Percentiles rank a stretch among this genome's conserved stretches.
phyloP scores from a whole-genome alignment of 1,140 invertebrate species.

The Heliothis virescens region DNA sequence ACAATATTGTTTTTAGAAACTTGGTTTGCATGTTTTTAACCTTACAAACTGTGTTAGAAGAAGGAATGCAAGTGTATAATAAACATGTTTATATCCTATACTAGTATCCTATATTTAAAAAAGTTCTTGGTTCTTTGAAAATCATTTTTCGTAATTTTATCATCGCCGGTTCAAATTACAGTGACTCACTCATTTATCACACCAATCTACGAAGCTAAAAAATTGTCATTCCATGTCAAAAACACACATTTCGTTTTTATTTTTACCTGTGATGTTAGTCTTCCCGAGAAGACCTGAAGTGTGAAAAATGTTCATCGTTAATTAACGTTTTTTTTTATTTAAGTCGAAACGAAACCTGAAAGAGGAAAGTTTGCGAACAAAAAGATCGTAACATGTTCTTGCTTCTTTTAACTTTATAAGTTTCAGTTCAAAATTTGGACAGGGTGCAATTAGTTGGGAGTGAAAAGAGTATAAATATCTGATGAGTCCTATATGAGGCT shows the following conservation, averaged over 20 bases:
- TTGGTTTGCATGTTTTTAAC: neutral
- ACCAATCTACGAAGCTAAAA: conserved; percentile 52
- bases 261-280: conserved; percentile 87
- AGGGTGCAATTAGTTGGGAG: conserved; percentile 76
- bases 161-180: too few relatives aligned
- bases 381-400: conserved; percentile 71
- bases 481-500: conserved; percentile 28
- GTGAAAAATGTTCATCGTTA: conserved; percentile 85
- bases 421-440: conserved; percentile 77
- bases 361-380: conserved; percentile 82
- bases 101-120: too few relatives aligned
- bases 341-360: conserved; percentile 79
- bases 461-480: conserved; percentile 69
- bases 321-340: conserved; percentile 77
- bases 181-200: conserved; percentile 55
- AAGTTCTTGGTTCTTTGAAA: too few relatives aligned
- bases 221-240: conserved; percentile 53
- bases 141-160: too few relatives aligned
- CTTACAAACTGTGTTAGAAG: too few relatives aligned
- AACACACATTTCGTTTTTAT: conserved; percentile 65
- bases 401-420: conserved; percentile 65
- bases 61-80: too few relatives aligned
- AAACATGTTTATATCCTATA: too few relatives aligned
- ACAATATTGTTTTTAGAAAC: conserved; percentile 18
- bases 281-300: conserved; percentile 87